Percentiles rank a stretch among this genome's conserved stretches.
phyloP scores from a whole-genome alignment of 2,113 vertebrate genomes.

The Anhinga anhinga region DNA sequence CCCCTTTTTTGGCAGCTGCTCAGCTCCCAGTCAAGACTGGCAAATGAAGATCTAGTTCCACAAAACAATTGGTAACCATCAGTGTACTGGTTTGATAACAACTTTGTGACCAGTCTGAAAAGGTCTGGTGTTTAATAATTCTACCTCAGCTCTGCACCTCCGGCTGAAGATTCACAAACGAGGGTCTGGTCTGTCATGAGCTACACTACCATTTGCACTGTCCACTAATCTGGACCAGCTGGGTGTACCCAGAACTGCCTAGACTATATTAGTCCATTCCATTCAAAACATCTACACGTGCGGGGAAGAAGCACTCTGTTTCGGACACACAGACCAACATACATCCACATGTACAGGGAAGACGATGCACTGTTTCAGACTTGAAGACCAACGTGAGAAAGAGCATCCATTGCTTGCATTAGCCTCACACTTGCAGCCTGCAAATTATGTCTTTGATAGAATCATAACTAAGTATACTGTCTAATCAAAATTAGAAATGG shows the following conservation, averaged over 20 bases:
- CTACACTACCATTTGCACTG: not conserved
- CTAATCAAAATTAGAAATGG: not conserved
- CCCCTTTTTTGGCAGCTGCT: not conserved
- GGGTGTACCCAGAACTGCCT: not conserved
- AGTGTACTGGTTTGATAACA: not conserved
- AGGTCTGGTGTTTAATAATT: not conserved
- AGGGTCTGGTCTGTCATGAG: not conserved
- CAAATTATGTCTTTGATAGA: not conserved
- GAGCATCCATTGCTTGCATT: not conserved
- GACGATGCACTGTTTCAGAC: not conserved
- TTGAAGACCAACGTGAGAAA: not conserved
- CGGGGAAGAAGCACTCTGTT: not conserved
- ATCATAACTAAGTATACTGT: not conserved
- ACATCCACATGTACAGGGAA: rapidly evolving
- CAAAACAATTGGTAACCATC: not conserved
- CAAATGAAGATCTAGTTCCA: not conserved
- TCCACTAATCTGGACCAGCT: not conserved
- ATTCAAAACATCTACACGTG: rapidly evolving
- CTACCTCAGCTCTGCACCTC: not conserved
- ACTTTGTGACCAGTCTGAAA: not conserved
- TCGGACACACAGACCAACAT: not conserved
- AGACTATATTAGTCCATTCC: rapidly evolving
- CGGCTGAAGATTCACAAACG: not conserved
- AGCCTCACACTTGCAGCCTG: not conserved
- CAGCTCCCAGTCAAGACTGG: not conserved